Percentiles rank a stretch among this genome's conserved stretches.
phyloP scores from a whole-genome alignment of 2,888 invertebrate species.

The Crocallis elinguaria region DNA sequence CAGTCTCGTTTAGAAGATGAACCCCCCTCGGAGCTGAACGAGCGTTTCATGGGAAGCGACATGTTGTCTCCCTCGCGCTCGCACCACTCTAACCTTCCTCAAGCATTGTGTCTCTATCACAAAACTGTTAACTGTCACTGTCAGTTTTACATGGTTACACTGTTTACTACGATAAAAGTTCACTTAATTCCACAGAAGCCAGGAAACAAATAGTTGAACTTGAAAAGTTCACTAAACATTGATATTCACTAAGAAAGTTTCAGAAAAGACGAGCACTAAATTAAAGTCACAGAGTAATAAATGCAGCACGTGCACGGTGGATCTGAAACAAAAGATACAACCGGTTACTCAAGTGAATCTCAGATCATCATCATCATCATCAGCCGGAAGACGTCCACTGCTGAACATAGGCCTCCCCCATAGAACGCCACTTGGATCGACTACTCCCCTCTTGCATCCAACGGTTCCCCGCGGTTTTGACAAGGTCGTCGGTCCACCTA shows the following conservation, averaged over 20 bases:
- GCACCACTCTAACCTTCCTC: conserved; percentile 39
- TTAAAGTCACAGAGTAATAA: background rate
- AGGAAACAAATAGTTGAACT: too few species aligned
- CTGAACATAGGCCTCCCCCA: too few species aligned
- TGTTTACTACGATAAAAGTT: conserved; percentile 4
- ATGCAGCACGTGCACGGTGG: background rate
- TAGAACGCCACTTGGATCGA: too few species aligned
- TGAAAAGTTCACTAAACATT: background rate
- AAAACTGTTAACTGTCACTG: conserved; percentile 21
- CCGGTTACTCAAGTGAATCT: background rate
- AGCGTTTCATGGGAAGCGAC: conserved; percentile 86
- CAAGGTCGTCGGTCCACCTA: too few species aligned
- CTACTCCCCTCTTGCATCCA: background rate
- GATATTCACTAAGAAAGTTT: background rate
- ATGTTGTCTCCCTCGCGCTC: conserved; percentile 42
- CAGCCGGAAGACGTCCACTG: too few species aligned
- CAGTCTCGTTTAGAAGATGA: conserved; percentile 86
- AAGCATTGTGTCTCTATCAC: conserved; percentile 58
- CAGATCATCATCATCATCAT: background rate
- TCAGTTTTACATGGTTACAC: background rate
- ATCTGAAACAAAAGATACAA: conserved; percentile 30
- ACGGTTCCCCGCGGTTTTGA: too few species aligned
- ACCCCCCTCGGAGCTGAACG: conserved; percentile 86
- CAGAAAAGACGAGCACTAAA: background rate
- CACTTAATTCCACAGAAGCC: too few species aligned